Evolutionary conservation across 1,140 invertebrate species (phyloP).

Genomic region (Venturia canescens): DNA sequence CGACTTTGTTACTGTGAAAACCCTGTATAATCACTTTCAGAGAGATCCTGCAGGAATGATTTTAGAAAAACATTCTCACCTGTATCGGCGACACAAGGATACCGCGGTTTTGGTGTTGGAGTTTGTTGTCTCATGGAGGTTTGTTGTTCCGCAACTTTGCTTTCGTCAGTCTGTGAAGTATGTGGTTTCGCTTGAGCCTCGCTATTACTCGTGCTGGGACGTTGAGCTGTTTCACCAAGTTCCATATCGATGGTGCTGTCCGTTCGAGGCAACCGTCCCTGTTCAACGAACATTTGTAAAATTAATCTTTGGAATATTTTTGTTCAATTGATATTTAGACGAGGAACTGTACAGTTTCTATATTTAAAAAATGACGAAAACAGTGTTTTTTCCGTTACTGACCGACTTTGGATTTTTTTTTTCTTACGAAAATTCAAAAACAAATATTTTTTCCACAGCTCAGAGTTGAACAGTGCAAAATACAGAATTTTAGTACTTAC

Average conservation of each 20-base stretch:
- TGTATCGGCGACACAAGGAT: conserved; percentile 85
- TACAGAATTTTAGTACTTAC: conserved; percentile 54
- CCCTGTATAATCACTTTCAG: too few relatives aligned
- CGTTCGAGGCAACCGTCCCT: conserved; percentile 50
- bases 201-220: conserved; percentile 49
- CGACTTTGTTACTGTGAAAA: too few relatives aligned
- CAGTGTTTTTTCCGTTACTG: neutral
- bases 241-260: conserved; percentile 65
- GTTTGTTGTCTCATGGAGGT: conserved; percentile 65
- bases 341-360: too few relatives aligned
- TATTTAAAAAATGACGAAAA: neutral
- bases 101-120: conserved; percentile 69
- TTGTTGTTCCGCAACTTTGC: conserved; percentile 84
- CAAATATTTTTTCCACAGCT: too few relatives aligned
- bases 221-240: conserved; percentile 59
- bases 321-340: too few relatives aligned
- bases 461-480: too few relatives aligned
- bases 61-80: conserved; percentile 61
- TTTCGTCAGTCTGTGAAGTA: conserved; percentile 86
- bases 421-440: too few relatives aligned
- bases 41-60: too few relatives aligned
- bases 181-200: conserved; percentile 66
- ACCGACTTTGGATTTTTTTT: too few relatives aligned
- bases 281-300: conserved; percentile 17
- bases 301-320: neutral